These are phyloP conservation scores for Mellilla xanthometata DNA, from an alignment of 2,888 invertebrate genomes.

Conservation along the genomic window DNA sequence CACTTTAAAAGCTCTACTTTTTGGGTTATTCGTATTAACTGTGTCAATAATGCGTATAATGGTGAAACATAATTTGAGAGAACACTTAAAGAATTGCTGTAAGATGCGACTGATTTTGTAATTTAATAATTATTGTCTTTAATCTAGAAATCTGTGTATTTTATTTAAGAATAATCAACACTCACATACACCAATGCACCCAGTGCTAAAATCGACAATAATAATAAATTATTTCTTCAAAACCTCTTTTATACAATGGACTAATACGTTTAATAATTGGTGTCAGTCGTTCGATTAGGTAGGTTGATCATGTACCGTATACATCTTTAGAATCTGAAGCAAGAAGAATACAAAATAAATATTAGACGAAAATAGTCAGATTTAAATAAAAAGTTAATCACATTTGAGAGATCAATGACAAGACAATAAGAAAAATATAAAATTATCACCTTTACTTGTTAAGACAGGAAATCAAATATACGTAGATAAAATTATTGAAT, in stretches of 20 bases:
- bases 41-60: too few relatives aligned
- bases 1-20: neutral
- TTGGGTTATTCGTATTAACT: too few relatives aligned
- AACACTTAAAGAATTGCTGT: too few relatives aligned
- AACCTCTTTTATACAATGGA: constrained; percentile 63
- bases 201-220: constrained; percentile 35
- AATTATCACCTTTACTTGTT: too few relatives aligned
- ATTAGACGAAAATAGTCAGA: too few relatives aligned
- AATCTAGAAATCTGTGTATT: constrained; percentile 15
- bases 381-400: too few relatives aligned
- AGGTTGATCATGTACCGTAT: constrained; percentile 24
- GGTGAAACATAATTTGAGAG: too few relatives aligned
- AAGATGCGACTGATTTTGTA: neutral
- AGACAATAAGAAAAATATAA: too few relatives aligned
- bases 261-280: constrained; percentile 64
- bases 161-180: constrained; percentile 28
- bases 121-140: constrained; percentile 17
- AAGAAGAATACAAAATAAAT: too few relatives aligned
- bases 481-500: too few relatives aligned
- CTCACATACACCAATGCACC: constrained; percentile 37
- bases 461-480: too few relatives aligned
- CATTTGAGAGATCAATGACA: too few relatives aligned
- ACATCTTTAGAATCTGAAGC: constrained; percentile 29
- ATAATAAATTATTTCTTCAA: constrained; percentile 42
- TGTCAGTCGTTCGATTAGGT: constrained; percentile 55